Conservation (phyloP, 2,113 vertebrate species). For the Pygoscelis antarcticus region DNA sequence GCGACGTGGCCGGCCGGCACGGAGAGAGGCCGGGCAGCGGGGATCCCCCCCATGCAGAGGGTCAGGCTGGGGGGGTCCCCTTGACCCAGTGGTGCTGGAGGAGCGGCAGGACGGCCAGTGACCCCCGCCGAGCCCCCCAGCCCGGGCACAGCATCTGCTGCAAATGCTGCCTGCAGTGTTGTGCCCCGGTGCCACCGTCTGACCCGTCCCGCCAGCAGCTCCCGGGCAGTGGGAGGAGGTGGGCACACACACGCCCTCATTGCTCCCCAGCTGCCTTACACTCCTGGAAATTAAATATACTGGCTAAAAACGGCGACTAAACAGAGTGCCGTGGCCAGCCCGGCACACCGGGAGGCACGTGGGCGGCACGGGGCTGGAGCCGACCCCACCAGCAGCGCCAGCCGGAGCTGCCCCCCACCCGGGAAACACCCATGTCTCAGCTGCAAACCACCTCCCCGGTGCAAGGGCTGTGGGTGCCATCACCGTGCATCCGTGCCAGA, state of each 20-base stretch:
- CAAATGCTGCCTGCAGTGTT: rapidly evolving
- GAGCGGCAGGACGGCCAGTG: not conserved
- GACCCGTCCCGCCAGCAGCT: not conserved
- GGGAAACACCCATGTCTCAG: not conserved
- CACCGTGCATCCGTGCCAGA: rapidly evolving
- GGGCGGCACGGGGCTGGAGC: not conserved
- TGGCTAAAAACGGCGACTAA: not conserved
- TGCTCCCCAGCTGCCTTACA: slow-evolving; percentile 9
- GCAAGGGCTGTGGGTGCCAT: not conserved
- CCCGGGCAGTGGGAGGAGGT: not conserved
- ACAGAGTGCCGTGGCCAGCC: not conserved
- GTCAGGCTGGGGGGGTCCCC: not conserved
- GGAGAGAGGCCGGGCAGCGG: not conserved
- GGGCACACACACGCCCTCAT: not conserved
- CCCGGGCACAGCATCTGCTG: rapidly evolving
- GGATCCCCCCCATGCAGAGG: not conserved
- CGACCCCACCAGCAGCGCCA: not conserved
- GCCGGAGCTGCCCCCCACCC: not conserved
- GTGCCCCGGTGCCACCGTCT: not conserved
- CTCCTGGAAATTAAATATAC: not conserved
- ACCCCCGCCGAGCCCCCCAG: not conserved
- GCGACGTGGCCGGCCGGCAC: not conserved
- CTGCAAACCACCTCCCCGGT: not conserved
- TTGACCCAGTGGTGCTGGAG: rapidly evolving
- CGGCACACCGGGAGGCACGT: not conserved